Evolutionary conservation across 2,888 invertebrate genomes (phyloP).

Genomic region (Drosophila recens): DNA sequence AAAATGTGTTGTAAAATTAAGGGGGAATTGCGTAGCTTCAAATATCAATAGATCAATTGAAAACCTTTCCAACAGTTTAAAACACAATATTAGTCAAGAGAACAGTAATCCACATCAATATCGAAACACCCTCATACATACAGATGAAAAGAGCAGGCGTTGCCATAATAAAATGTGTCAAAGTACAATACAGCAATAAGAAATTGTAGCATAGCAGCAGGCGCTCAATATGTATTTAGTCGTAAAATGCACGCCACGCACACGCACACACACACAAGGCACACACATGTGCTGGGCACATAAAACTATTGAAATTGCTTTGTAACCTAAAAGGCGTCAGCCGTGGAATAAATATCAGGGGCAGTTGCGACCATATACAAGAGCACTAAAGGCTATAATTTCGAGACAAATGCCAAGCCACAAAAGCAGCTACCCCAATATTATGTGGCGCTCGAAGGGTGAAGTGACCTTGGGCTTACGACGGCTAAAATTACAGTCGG

Average conservation of each 20-base stretch:
- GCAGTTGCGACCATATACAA: constrained; percentile 18
- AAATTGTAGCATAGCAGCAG: constrained; percentile 53
- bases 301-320: constrained; percentile 68
- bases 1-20: too few relatives aligned
- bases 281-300: constrained; percentile 22
- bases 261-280: constrained; percentile 1
- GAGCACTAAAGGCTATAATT: constrained; percentile 55
- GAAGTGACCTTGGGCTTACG: constrained; percentile 41
- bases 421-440: constrained; percentile 36
- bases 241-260: constrained; percentile 62
- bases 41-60: constrained; percentile 5
- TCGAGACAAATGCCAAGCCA: constrained; percentile 63
- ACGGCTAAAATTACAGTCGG: constrained; percentile 45
- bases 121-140: neutral
- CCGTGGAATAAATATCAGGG: neutral
- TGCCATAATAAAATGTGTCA: constrained; percentile 21
- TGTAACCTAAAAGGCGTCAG: constrained; percentile 40
- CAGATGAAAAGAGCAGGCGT: constrained; percentile 6
- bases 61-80: neutral
- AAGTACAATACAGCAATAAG: constrained; percentile 28
- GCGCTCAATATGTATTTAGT: constrained; percentile 60
- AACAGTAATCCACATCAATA: constrained; percentile 7
- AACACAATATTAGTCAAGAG: constrained; percentile 11
- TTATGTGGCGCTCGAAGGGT: neutral
- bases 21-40: too few relatives aligned